A percentile compares a stretch with the other conserved stretches of the same genome.
Conservation (phyloP, 2,888 invertebrate species). For the Dryocosmus kuriphilus region DNA sequence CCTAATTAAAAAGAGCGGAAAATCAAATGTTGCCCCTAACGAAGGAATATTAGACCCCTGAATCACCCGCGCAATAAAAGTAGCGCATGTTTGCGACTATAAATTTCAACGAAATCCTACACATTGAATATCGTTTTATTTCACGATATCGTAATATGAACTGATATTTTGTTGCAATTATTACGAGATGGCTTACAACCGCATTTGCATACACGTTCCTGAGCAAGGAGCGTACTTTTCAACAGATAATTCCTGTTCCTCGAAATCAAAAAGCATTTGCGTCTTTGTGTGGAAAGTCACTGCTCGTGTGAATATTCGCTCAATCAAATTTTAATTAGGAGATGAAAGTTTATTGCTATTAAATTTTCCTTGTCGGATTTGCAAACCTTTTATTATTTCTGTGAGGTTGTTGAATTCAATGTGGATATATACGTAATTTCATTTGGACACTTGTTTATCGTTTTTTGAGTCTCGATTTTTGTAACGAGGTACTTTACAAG, state of each 20-base stretch:
- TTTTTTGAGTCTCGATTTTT: slow-evolving; percentile 11
- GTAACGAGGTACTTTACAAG: slow-evolving; percentile 20
- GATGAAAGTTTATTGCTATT: background rate
- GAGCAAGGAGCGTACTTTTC: background rate
- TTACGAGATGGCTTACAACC: background rate
- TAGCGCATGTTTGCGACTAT: slow-evolving; percentile 53
- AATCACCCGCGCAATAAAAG: slow-evolving; percentile 56
- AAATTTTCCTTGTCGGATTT: background rate
- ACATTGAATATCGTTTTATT: slow-evolving; percentile 53
- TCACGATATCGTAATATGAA: slow-evolving; percentile 53
- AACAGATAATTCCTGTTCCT: background rate
- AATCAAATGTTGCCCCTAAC: slow-evolving; percentile 41
- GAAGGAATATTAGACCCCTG: slow-evolving; percentile 57
- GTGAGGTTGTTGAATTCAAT: background rate
- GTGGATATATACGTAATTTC: background rate
- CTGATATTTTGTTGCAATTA: slow-evolving; percentile 55
- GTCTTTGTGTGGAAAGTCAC: background rate
- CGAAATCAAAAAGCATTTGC: background rate
- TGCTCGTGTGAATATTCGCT: background rate
- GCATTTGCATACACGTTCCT: slow-evolving; percentile 5
- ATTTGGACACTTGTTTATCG: slow-evolving; percentile 11
- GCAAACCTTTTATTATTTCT: background rate
- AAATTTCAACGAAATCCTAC: slow-evolving; percentile 55
- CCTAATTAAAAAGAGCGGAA: slow-evolving; percentile 28
- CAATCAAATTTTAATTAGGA: background rate